Evolutionary conservation across 2,888 invertebrate genomes (phyloP).

Genomic region (Syrista parreyssii): DNA sequence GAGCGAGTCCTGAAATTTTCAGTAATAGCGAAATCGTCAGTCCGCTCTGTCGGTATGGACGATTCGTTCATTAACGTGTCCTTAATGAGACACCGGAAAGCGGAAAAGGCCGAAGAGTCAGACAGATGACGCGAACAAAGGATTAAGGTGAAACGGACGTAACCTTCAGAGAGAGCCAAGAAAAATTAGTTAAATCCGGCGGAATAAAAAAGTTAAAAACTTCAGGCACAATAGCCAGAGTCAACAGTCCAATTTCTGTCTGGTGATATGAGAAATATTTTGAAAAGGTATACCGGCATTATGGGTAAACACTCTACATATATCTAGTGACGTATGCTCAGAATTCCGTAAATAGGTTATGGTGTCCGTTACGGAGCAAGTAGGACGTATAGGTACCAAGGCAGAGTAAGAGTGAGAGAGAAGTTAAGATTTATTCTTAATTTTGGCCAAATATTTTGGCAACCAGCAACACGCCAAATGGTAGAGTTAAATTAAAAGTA

Average conservation of each 20-base stretch:
- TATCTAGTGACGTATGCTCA: not conserved
- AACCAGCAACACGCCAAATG: not conserved
- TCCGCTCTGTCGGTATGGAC: not conserved
- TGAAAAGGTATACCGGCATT: not conserved
- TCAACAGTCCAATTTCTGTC: not conserved
- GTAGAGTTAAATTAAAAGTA: not conserved
- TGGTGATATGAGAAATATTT: not conserved
- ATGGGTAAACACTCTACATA: not conserved
- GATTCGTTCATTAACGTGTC: not conserved
- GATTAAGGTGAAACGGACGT: not conserved
- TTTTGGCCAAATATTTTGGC: not conserved
- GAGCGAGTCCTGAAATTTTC: not conserved
- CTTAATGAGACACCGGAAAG: not conserved
- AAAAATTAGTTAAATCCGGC: not conserved
- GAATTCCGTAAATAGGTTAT: not conserved
- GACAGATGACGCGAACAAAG: not conserved
- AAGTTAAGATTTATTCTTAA: not conserved
- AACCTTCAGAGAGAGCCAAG: not conserved
- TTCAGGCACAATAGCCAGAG: too few species aligned
- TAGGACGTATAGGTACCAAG: not conserved
- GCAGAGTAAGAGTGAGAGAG: too few species aligned
- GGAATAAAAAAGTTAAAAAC: not conserved
- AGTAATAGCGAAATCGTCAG: not conserved
- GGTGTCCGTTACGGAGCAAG: not conserved
- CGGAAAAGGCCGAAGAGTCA: not conserved